Conservation (phyloP, 2,797 vertebrate genomes). For the Leptatherina wallacei region DNA sequence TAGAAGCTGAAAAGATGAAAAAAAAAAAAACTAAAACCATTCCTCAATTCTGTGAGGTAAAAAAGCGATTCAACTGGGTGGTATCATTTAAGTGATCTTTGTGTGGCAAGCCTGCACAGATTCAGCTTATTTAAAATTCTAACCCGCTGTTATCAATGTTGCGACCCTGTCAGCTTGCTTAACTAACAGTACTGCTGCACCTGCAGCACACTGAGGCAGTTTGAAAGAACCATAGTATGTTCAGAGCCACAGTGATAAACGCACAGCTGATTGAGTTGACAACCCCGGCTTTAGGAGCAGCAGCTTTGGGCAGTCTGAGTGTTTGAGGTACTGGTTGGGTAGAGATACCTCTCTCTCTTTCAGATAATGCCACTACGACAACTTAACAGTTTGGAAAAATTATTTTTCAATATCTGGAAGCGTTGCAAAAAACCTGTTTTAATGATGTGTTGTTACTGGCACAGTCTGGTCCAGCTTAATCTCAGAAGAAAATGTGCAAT, state of each 20-base stretch:
- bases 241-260: constrained; percentile 71
- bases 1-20: constrained; percentile 15
- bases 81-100: constrained; percentile 48
- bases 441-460: constrained; percentile 27
- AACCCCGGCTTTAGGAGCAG: constrained; percentile 67
- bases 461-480: constrained; percentile 3
- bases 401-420: constrained; percentile 21
- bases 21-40: constrained; percentile 10
- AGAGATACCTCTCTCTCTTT: constrained; percentile 53
- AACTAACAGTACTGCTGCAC: constrained; percentile 59
- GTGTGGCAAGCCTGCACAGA: constrained; percentile 21
- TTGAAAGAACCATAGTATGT: constrained; percentile 51
- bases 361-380: constrained; percentile 40
- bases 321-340: constrained; percentile 50
- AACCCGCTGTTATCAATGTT: constrained; percentile 51
- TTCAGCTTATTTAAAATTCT: constrained; percentile 26
- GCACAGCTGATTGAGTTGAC: constrained; percentile 81
- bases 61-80: constrained; percentile 16
- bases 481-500: not conserved
- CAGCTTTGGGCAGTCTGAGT: constrained; percentile 38
- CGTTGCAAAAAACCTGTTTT: constrained; percentile 21
- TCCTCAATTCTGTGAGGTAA: constrained; percentile 2
- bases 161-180: constrained; percentile 62
- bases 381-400: constrained; percentile 33
- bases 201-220: constrained; percentile 45